Percentiles rank a stretch among this genome's conserved stretches.
phyloP scores from a whole-genome alignment of 2,797 vertebrate species.

The Lutjanus argentimaculatus region DNA sequence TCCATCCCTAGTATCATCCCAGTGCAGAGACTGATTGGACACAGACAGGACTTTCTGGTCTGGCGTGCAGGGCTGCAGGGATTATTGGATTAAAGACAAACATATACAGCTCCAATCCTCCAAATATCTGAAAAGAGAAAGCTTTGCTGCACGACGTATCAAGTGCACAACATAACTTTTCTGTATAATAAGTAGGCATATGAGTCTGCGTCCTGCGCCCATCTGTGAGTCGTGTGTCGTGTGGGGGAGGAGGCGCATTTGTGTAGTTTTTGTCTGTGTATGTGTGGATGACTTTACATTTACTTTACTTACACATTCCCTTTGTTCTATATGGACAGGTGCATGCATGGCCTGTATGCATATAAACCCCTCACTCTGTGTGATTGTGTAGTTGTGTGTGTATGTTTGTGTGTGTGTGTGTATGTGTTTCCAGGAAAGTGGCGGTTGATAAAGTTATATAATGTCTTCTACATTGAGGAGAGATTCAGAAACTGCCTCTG shows the following conservation, averaged over 20 bases:
- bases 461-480: constrained; percentile 40
- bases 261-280: not conserved
- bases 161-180: constrained; percentile 17
- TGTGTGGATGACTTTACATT: not conserved
- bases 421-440: constrained; percentile 24
- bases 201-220: constrained; percentile 30
- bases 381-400: constrained; percentile 6
- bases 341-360: not conserved
- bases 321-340: constrained; percentile 12
- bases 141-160: constrained; percentile 6
- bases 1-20: not conserved
- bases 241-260: constrained; percentile 22
- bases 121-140: constrained; percentile 27
- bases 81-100: constrained; percentile 44
- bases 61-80: constrained; percentile 26
- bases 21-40: not conserved
- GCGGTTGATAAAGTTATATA: constrained; percentile 51
- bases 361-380: not conserved
- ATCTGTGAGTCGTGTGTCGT: constrained; percentile 51
- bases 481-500: constrained; percentile 50
- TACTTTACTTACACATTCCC: not conserved
- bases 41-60: constrained; percentile 6
- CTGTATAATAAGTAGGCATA: constrained; percentile 34
- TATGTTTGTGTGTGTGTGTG: constrained; percentile 12
- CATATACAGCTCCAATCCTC: constrained; percentile 26